A percentile compares a stretch with the other conserved stretches of the same genome.
These are phyloP conservation scores for Colletes latitarsis DNA, from an alignment of 1,140 invertebrate species.

Conservation along the genomic window DNA sequence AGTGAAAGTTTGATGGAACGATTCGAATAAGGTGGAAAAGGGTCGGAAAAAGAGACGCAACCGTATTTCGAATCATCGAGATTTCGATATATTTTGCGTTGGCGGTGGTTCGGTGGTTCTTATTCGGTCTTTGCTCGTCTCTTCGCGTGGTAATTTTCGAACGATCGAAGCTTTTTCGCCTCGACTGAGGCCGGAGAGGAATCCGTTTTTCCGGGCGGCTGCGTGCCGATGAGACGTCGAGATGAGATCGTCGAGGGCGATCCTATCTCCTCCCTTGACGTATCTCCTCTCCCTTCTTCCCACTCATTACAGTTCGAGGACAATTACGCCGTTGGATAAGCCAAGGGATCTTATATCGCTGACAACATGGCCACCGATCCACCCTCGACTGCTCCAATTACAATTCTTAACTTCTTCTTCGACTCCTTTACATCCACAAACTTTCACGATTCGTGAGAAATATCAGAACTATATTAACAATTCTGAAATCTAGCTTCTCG, in stretches of 20 bases:
- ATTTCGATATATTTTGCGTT: background rate
- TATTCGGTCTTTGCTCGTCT: background rate
- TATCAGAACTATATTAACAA: too few species aligned
- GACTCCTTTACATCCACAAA: too few species aligned
- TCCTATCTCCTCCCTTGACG: background rate
- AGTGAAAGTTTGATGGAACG: background rate
- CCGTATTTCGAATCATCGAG: background rate
- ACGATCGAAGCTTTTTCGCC: constrained; percentile 29
- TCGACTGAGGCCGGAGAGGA: constrained; percentile 5
- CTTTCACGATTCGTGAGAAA: too few species aligned
- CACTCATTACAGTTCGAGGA: background rate
- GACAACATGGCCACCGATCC: background rate
- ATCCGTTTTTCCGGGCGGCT: constrained; percentile 42
- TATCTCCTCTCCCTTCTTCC: background rate
- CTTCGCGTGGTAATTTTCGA: constrained; percentile 29
- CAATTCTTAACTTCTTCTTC: too few species aligned
- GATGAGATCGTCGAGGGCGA: constrained; percentile 38
- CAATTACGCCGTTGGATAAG: constrained; percentile 15
- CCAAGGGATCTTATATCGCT: background rate
- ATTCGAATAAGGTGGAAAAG: too few species aligned
- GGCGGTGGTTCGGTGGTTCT: background rate
- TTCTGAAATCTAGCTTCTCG: too few species aligned
- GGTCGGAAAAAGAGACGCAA: background rate
- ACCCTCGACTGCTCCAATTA: too few species aligned
- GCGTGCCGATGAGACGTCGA: constrained; percentile 45